Evolutionary conservation across 2,797 vertebrate genomes (phyloP).

Genomic region (Tokudaia tokunoshimensis): DNA sequence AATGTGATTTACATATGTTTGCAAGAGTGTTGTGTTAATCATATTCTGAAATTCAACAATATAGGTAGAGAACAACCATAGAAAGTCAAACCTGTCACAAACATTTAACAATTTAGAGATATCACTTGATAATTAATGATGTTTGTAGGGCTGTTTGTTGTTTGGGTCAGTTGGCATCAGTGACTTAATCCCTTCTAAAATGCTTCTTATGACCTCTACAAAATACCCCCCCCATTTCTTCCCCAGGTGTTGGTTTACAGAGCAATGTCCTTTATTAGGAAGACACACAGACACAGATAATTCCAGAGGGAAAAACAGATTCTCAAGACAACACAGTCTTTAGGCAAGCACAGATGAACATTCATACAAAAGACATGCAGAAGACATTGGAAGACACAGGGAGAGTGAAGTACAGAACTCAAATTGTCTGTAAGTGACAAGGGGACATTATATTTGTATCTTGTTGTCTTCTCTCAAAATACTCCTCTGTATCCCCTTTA

Average conservation of each 20-base stretch:
- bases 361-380: background rate
- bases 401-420: background rate
- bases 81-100: background rate
- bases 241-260: background rate
- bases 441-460: background rate
- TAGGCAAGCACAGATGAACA: background rate
- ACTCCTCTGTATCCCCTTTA: background rate
- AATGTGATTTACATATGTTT: background rate
- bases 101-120: background rate
- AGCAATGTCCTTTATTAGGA: background rate
- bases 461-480: background rate
- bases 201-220: background rate
- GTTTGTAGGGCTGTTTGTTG: background rate
- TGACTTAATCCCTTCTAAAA: background rate
- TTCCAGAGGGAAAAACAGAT: background rate
- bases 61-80: too few species aligned
- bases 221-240: background rate
- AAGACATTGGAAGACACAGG: background rate
- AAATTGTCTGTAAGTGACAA: background rate
- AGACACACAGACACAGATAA: background rate
- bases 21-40: background rate
- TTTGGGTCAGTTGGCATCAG: background rate
- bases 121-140: background rate
- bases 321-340: background rate
- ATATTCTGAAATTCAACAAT: background rate